These are phyloP conservation scores for Dendrocincla fuliginosa DNA, from an alignment of 2,797 vertebrate genomes.

Conservation along the genomic window DNA sequence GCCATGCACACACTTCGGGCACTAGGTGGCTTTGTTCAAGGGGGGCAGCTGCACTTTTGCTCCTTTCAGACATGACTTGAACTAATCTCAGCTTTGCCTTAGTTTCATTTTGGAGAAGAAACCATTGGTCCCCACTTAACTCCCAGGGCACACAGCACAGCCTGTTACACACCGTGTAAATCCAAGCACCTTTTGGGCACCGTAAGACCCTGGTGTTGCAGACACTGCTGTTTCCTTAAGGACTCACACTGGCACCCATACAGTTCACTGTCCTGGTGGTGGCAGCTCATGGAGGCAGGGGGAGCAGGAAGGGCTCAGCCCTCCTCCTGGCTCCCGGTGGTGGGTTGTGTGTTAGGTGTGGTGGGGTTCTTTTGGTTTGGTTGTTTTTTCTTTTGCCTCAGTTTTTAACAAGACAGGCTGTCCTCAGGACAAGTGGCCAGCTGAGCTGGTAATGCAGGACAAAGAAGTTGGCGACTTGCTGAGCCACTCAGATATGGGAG, in stretches of 20 bases:
- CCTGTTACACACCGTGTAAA: neutral
- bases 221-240: neutral
- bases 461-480: too few species aligned
- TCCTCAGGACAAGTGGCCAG: too few species aligned
- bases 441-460: too few species aligned
- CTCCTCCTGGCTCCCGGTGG: too few species aligned
- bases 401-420: too few species aligned
- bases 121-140: neutral
- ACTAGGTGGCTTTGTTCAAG: neutral
- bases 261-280: too few species aligned
- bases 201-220: neutral
- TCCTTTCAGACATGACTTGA: neutral
- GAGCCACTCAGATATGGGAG: too few species aligned
- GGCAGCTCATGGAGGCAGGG: too few species aligned
- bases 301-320: too few species aligned
- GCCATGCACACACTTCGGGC: neutral
- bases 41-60: neutral
- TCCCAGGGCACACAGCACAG: fast-evolving
- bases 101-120: neutral
- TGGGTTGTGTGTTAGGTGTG: too few species aligned
- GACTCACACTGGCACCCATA: neutral
- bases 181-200: neutral
- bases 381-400: too few species aligned
- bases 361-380: too few species aligned
- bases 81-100: neutral